Conservation (phyloP, 2,113 vertebrate genomes). For the Eptesicus fuscus region DNA sequence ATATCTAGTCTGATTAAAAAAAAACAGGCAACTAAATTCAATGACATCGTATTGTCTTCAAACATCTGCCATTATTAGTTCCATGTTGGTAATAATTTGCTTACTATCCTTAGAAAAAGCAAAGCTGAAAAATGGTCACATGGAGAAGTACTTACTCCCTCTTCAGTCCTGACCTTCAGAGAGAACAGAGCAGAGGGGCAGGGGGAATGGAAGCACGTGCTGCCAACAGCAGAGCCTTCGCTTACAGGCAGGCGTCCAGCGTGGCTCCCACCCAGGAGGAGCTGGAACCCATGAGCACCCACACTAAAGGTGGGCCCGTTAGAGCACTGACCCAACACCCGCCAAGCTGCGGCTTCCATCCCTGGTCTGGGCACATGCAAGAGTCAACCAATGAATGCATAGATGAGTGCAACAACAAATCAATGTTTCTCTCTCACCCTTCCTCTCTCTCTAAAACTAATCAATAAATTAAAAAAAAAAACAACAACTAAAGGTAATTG, state of each 20-base stretch:
- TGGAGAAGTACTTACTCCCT: not conserved
- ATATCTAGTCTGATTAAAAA: not conserved
- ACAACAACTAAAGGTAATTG: not conserved
- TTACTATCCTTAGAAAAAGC: not conserved
- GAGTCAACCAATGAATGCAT: not conserved
- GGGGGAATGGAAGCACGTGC: not conserved
- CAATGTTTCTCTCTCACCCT: not conserved
- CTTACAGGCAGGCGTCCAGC: not conserved
- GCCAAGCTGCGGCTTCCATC: not conserved
- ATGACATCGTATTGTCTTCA: not conserved
- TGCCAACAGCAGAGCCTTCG: not conserved
- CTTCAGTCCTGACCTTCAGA: not conserved
- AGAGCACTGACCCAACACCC: not conserved
- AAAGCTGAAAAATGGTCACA: not conserved
- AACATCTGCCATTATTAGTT: not conserved
- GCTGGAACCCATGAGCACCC: not conserved
- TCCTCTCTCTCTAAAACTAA: not conserved
- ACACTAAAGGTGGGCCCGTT: not conserved
- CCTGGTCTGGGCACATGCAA: not conserved
- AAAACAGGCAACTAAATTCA: conserved; percentile 5
- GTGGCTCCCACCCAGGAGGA: not conserved
- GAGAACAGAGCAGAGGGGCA: not conserved
- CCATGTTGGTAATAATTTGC: not conserved
- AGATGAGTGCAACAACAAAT: not conserved
- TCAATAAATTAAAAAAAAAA: not conserved